These are phyloP conservation scores for Planiliza haematocheilus DNA, from an alignment of 2,113 vertebrate genomes.

Conservation along the genomic window DNA sequence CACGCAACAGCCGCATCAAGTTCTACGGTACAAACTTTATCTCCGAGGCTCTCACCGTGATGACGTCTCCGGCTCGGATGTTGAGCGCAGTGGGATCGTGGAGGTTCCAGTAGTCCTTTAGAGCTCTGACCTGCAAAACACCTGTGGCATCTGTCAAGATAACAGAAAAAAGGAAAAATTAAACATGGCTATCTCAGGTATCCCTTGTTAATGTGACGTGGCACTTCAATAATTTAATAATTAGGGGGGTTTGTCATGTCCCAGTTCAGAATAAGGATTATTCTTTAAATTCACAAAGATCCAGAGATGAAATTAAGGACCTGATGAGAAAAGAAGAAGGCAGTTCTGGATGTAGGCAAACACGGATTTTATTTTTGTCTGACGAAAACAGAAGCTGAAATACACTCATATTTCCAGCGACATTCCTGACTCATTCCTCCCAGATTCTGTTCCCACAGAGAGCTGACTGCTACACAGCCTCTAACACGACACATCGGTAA, in stretches of 20 bases:
- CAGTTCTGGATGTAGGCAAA: not conserved
- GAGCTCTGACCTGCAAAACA: slow-evolving; percentile 93
- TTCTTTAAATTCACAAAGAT: not conserved
- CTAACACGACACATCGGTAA: slow-evolving; percentile 34
- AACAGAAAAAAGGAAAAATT: not conserved
- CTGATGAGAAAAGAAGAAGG: not conserved
- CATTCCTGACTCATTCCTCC: not conserved
- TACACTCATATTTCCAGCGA: not conserved
- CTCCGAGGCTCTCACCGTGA: slow-evolving; percentile 85
- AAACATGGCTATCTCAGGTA: too few relatives aligned
- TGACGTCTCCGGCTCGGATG: slow-evolving; percentile 92
- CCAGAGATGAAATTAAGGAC: not conserved
- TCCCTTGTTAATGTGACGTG: too few relatives aligned
- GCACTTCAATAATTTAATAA: too few relatives aligned
- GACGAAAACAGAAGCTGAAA: not conserved
- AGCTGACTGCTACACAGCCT: not conserved
- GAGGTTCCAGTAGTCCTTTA: slow-evolving; percentile 98
- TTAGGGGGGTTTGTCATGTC: too few relatives aligned
- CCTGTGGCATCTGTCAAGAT: slow-evolving; percentile 90
- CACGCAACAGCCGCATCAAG: too few relatives aligned
- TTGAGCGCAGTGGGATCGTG: slow-evolving; percentile 97
- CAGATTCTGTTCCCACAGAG: not conserved
- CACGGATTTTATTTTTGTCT: not conserved
- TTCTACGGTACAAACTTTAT: too few relatives aligned
- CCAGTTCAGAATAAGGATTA: too few relatives aligned